phyloP scores from a whole-genome alignment of 2,888 invertebrate genomes.

The Cephus runcator region DNA sequence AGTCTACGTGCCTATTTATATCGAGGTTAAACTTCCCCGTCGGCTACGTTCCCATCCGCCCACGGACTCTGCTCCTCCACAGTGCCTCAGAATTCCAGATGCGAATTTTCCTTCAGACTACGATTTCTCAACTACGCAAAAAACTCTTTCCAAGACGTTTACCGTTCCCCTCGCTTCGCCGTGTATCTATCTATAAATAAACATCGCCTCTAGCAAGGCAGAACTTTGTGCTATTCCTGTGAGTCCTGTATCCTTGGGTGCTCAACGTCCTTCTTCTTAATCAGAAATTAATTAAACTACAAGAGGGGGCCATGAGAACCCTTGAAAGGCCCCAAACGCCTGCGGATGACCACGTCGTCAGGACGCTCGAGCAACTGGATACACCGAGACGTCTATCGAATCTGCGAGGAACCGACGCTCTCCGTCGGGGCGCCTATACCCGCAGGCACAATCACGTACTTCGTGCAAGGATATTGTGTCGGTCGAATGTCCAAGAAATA shows the following conservation, averaged over 20 bases:
- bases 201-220: background rate
- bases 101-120: background rate
- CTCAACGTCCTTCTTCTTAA: background rate
- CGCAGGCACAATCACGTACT: background rate
- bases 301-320: background rate
- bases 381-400: background rate
- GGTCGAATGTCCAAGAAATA: background rate
- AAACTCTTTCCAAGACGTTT: background rate
- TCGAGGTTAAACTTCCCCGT: background rate
- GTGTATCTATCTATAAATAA: background rate
- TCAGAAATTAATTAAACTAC: background rate
- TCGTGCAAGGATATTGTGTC: background rate
- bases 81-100: background rate
- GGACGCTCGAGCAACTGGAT: background rate
- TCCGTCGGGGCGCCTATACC: background rate
- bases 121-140: background rate
- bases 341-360: background rate
- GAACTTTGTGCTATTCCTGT: background rate
- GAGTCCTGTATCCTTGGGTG: background rate
- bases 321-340: background rate
- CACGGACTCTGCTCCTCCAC: background rate
- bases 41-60: background rate
- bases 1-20: constrained; percentile 1
- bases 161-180: background rate
- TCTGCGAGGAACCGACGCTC: background rate